These are phyloP conservation scores for Rhinichthys klamathensis DNA, from an alignment of 2,113 vertebrate genomes.

Conservation along the genomic window DNA sequence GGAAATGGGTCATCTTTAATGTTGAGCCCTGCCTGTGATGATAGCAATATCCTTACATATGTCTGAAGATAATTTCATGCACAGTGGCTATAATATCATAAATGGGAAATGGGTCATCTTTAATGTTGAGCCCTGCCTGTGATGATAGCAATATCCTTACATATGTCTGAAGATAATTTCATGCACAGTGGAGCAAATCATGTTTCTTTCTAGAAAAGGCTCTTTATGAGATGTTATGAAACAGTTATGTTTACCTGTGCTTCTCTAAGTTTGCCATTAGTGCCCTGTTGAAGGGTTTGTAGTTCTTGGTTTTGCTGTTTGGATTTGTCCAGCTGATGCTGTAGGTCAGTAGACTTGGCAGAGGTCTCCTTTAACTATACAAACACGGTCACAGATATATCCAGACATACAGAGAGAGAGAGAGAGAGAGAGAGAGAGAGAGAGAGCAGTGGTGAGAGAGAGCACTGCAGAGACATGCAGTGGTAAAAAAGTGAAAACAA, in stretches of 20 bases:
- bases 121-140: too few species aligned
- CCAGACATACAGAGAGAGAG: background rate
- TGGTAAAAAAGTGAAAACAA: background rate
- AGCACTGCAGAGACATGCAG: too few species aligned
- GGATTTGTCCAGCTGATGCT: slow-evolving; percentile 94
- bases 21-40: too few species aligned
- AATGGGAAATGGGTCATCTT: too few species aligned
- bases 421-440: too few species aligned
- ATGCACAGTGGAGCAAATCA: background rate
- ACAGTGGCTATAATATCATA: background rate
- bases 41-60: too few species aligned
- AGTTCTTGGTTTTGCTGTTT: slow-evolving; percentile 96
- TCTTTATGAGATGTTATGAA: background rate
- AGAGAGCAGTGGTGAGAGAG: too few species aligned
- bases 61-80: background rate
- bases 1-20: too few species aligned
- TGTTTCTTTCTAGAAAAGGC: background rate
- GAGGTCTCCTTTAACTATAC: slow-evolving; percentile 89
- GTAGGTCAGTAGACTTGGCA: slow-evolving; percentile 85
- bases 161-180: too few species aligned
- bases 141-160: too few species aligned
- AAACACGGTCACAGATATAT: background rate
- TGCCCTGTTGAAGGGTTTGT: slow-evolving; percentile 90
- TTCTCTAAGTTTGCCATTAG: slow-evolving; percentile 92
- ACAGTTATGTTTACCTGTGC: slow-evolving; percentile 84